Evolutionary conservation across 2,113 vertebrate species (phyloP).

Genomic region (Tautogolabrus adspersus): DNA sequence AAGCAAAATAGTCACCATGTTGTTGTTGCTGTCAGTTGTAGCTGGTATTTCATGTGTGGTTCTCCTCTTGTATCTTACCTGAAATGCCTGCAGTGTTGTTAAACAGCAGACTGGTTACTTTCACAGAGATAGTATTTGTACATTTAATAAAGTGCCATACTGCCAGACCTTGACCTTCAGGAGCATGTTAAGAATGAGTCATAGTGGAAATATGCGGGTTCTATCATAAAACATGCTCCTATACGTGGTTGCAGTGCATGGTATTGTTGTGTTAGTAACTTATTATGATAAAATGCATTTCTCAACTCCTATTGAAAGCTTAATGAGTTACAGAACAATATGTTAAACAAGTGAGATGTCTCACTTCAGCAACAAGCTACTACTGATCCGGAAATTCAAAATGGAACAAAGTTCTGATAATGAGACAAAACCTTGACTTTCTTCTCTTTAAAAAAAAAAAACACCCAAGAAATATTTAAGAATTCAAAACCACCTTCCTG

Average conservation of each 20-base stretch:
- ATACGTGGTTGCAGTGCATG: not conserved
- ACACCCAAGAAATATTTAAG: not conserved
- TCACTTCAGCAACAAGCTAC: not conserved
- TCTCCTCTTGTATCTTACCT: too few relatives aligned
- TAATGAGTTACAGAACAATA: not conserved
- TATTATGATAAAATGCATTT: slow-evolving; percentile 3
- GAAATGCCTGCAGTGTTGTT: too few relatives aligned
- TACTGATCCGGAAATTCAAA: not conserved
- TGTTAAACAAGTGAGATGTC: not conserved
- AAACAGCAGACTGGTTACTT: not conserved
- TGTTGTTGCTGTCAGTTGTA: too few relatives aligned
- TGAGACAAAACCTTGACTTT: not conserved
- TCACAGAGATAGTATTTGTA: not conserved
- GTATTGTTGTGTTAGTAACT: slow-evolving; percentile 3
- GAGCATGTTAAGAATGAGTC: not conserved
- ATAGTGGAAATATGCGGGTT: not conserved
- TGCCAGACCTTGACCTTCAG: slow-evolving; percentile 30
- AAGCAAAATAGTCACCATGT: too few relatives aligned
- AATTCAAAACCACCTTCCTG: not conserved
- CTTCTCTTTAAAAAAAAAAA: slow-evolving; percentile 4
- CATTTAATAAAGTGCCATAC: not conserved
- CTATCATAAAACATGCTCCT: not conserved
- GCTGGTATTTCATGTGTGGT: too few relatives aligned
- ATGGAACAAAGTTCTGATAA: slow-evolving; percentile 8
- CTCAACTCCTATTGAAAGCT: not conserved